A percentile compares a stretch with the other conserved stretches of the same genome.
Evolutionary conservation across 2,888 invertebrate genomes (phyloP).

Genomic region (Epirrhoe alternata): DNA sequence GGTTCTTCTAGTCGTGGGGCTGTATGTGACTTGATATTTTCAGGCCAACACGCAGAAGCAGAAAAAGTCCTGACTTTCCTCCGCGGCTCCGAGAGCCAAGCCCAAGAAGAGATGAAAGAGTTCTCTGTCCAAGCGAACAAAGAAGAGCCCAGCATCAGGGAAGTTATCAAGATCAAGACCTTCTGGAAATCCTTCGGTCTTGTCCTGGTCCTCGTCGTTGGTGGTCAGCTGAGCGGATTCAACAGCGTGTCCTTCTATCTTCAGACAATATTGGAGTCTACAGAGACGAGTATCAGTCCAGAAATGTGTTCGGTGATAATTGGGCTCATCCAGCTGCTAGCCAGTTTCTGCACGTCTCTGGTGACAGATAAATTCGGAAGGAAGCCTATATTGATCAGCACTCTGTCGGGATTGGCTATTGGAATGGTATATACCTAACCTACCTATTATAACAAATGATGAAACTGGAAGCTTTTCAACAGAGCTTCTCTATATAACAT

Average conservation of each 20-base stretch:
- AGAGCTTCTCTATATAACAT: too few relatives aligned
- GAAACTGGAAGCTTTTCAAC: too few relatives aligned
- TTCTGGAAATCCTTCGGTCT: slow-evolving; percentile 54
- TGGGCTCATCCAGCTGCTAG: slow-evolving; percentile 61
- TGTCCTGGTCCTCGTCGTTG: slow-evolving; percentile 31
- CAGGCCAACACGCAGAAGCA: slow-evolving; percentile 61
- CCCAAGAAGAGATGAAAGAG: slow-evolving; percentile 62
- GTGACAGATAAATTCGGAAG: slow-evolving; percentile 60
- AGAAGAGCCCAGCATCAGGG: slow-evolving; percentile 36
- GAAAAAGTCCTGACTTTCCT: slow-evolving; percentile 57
- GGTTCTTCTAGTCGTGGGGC: too few relatives aligned
- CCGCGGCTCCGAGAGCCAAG: slow-evolving; percentile 59
- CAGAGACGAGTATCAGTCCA: slow-evolving; percentile 60
- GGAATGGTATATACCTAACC: slow-evolving; percentile 54
- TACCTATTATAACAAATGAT: too few relatives aligned
- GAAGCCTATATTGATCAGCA: slow-evolving; percentile 52
- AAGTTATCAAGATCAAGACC: slow-evolving; percentile 44
- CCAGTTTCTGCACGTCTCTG: slow-evolving; percentile 57
- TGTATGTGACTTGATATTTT: slow-evolving; percentile 27
- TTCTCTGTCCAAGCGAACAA: slow-evolving; percentile 44
- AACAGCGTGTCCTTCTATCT: slow-evolving; percentile 65
- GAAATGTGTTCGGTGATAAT: slow-evolving; percentile 63
- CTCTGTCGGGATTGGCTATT: slow-evolving; percentile 51
- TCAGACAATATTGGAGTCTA: slow-evolving; percentile 65
- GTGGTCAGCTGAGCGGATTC: slow-evolving; percentile 56